Percentiles rank a stretch among this genome's conserved stretches.
phyloP scores from a whole-genome alignment of 1,140 invertebrate genomes.

The Rhynchophorus ferrugineus region DNA sequence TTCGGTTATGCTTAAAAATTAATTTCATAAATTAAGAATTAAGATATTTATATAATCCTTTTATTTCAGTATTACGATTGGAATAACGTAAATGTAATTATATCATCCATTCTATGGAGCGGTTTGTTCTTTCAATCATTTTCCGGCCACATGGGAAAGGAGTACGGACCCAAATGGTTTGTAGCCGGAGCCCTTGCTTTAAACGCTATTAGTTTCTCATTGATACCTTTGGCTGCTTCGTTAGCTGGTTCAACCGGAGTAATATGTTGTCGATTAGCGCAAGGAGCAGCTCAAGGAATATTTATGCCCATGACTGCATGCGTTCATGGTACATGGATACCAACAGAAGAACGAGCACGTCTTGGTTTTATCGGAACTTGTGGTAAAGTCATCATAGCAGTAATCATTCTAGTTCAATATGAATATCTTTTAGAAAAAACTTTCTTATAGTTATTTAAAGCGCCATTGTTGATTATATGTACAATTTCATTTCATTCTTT shows the following conservation, averaged over 20 bases:
- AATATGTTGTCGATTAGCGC: slow-evolving; percentile 1
- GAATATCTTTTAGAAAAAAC: too few relatives aligned
- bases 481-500: too few relatives aligned
- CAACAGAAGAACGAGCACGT: slow-evolving; percentile 3
- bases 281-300: slow-evolving; percentile 2
- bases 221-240: background rate
- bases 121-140: slow-evolving; percentile 50
- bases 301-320: background rate
- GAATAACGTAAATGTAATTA: slow-evolving; percentile 37
- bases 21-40: too few relatives aligned
- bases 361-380: background rate
- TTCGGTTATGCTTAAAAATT: too few relatives aligned
- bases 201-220: background rate
- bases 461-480: too few relatives aligned
- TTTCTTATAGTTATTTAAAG: too few relatives aligned
- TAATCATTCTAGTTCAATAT: too few relatives aligned
- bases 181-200: slow-evolving; percentile 45
- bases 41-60: too few relatives aligned
- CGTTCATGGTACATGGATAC: slow-evolving; percentile 1
- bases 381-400: too few relatives aligned
- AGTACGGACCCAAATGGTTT: slow-evolving; percentile 54
- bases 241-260: slow-evolving; percentile 1
- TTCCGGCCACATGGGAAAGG: slow-evolving; percentile 57
- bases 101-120: slow-evolving; percentile 61
- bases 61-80: slow-evolving; percentile 39